Evolutionary conservation across 1,140 invertebrate species (phyloP).

Genomic region (Bombus breviceps): DNA sequence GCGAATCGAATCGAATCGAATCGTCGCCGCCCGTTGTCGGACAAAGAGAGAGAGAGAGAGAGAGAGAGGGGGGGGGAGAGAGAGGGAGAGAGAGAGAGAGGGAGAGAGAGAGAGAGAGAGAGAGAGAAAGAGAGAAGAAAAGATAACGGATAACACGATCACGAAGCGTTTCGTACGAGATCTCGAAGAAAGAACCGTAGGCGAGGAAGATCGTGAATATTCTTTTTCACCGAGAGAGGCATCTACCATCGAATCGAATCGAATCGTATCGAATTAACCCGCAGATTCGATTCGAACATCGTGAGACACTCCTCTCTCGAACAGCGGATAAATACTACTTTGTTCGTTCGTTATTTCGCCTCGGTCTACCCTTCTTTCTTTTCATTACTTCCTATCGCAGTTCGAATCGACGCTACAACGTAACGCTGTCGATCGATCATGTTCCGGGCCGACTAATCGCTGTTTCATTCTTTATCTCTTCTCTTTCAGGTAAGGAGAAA

Average conservation of each 20-base stretch:
- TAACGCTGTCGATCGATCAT: neutral
- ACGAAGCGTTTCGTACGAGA: neutral
- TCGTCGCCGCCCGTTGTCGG: neutral
- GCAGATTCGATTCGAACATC: neutral
- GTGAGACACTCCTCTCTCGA: neutral
- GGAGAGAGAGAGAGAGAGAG: neutral
- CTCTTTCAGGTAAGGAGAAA: slow-evolving; percentile 91
- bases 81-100: neutral
- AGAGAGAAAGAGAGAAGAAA: neutral
- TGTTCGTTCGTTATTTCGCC: neutral
- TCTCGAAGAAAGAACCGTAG: neutral
- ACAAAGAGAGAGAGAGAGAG: neutral
- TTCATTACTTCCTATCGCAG: neutral
- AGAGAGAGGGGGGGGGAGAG: neutral
- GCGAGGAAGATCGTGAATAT: slow-evolving; percentile 1
- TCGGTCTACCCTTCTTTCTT: neutral
- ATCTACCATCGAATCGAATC: neutral
- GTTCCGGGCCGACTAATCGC: neutral
- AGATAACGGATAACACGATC: neutral
- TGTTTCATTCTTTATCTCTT: neutral
- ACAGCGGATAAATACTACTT: neutral
- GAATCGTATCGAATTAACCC: neutral
- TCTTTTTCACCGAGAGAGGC: neutral
- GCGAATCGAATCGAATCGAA: neutral
- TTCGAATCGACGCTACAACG: neutral